A percentile compares a stretch with the other conserved stretches of the same genome.
These are phyloP conservation scores for Drosophila neotestacea DNA, from an alignment of 2,888 invertebrate species.

Conservation along the genomic window DNA sequence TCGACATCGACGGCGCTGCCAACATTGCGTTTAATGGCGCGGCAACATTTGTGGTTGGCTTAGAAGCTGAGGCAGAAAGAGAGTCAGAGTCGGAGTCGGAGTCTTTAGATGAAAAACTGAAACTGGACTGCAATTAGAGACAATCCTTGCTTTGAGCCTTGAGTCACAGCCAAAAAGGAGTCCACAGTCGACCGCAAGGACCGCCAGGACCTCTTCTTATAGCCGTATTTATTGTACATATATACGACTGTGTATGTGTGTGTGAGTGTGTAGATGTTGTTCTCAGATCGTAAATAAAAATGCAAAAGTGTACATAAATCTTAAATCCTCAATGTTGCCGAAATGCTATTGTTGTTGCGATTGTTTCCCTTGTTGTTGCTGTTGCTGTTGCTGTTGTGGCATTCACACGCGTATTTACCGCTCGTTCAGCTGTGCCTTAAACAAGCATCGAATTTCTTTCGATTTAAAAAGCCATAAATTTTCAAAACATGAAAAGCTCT, in stretches of 20 bases:
- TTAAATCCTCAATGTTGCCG: slow-evolving; percentile 41
- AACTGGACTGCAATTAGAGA: slow-evolving; percentile 46
- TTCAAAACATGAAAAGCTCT: slow-evolving; percentile 37
- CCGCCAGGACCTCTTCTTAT: not conserved
- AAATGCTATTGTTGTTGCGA: slow-evolving; percentile 7
- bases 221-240: slow-evolving; percentile 10
- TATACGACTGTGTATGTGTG: not conserved
- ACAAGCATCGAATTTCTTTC: slow-evolving; percentile 72
- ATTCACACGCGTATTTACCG: slow-evolving; percentile 26
- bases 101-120: not conserved
- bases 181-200: not conserved
- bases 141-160: slow-evolving; percentile 27
- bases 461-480: slow-evolving; percentile 75
- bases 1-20: slow-evolving; percentile 7
- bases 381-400: slow-evolving; percentile 11
- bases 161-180: slow-evolving; percentile 18
- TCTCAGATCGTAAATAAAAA: slow-evolving; percentile 46
- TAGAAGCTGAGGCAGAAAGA: slow-evolving; percentile 15
- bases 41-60: slow-evolving; percentile 52
- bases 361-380: slow-evolving; percentile 2
- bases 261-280: slow-evolving; percentile 8
- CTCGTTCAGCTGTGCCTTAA: slow-evolving; percentile 53
- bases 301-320: slow-evolving; percentile 64
- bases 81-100: slow-evolving; percentile 1
- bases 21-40: slow-evolving; percentile 58